Evolutionary conservation across 2,888 invertebrate species (phyloP).

Genomic region (Scaptomyza parva): DNA sequence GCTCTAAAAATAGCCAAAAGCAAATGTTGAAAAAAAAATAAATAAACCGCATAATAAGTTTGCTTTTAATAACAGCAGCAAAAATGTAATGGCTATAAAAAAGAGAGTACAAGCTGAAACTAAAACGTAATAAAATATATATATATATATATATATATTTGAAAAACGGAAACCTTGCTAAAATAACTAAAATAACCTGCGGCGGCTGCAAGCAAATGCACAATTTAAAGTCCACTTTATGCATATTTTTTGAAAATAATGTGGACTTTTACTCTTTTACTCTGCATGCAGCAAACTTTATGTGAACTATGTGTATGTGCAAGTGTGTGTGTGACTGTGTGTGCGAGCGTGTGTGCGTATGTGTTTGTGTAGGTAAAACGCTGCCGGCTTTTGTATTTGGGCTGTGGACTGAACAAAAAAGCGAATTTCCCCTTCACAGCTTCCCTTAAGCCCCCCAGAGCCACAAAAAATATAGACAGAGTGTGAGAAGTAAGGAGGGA

Average conservation of each 20-base stretch:
- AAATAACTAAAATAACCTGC: conserved; percentile 19
- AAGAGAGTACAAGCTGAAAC: conserved; percentile 5
- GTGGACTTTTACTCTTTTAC: too few species aligned
- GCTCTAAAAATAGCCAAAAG: not conserved
- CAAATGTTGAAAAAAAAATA: conserved; percentile 2
- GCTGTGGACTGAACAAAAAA: conserved; percentile 18
- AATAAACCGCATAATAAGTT: conserved; percentile 10
- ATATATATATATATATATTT: too few species aligned
- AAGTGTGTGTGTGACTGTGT: conserved; percentile 14
- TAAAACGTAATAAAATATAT: not conserved
- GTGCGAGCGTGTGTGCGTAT: conserved; percentile 12
- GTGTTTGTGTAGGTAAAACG: conserved; percentile 24
- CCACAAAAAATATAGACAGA: conserved; percentile 24
- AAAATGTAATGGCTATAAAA: not conserved
- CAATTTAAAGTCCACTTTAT: conserved; percentile 61
- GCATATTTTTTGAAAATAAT: conserved; percentile 71
- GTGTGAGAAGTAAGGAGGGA: too few species aligned
- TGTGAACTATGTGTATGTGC: conserved; percentile 20
- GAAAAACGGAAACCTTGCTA: not conserved
- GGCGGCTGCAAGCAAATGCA: conserved; percentile 29
- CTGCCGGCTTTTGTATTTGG: conserved; percentile 49
- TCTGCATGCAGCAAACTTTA: conserved; percentile 43
- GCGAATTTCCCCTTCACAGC: too few species aligned
- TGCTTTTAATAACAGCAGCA: not conserved
- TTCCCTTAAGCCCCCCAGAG: conserved; percentile 4